Conservation (phyloP, 2,113 vertebrate species). For the Micromys minutus region DNA sequence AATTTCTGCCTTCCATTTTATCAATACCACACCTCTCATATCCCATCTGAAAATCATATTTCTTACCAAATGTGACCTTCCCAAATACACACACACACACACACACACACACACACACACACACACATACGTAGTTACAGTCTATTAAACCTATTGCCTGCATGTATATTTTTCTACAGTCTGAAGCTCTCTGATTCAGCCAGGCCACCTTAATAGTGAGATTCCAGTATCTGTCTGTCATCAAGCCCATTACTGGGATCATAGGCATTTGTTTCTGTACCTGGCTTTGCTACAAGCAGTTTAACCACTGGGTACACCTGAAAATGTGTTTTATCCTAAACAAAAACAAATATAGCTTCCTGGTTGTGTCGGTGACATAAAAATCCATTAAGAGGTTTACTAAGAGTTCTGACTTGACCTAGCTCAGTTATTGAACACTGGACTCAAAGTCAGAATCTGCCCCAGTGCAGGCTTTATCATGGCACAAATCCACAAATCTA, state of each 20-base stretch:
- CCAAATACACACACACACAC: too few relatives aligned
- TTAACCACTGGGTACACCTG: background rate
- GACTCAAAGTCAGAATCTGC: background rate
- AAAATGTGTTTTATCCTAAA: background rate
- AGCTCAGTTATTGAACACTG: background rate
- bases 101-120: too few relatives aligned
- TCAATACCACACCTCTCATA: background rate
- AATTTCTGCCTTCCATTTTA: background rate
- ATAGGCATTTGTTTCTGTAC: background rate
- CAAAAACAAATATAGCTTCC: background rate
- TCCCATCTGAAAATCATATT: background rate
- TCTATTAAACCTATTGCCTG: background rate
- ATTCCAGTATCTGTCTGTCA: background rate
- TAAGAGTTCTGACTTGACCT: background rate
- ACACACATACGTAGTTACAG: too few relatives aligned
- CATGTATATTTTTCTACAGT: background rate
- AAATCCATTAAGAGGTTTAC: background rate
- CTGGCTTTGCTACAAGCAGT: background rate
- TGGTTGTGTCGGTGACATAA: background rate
- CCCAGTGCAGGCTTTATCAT: background rate
- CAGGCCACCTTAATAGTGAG: background rate
- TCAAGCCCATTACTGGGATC: background rate
- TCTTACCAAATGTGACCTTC: background rate
- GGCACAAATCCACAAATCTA: background rate
- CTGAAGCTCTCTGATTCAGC: background rate